These are phyloP conservation scores for Heliconius cydno DNA, from an alignment of 2,888 invertebrate genomes.

Conservation along the genomic window DNA sequence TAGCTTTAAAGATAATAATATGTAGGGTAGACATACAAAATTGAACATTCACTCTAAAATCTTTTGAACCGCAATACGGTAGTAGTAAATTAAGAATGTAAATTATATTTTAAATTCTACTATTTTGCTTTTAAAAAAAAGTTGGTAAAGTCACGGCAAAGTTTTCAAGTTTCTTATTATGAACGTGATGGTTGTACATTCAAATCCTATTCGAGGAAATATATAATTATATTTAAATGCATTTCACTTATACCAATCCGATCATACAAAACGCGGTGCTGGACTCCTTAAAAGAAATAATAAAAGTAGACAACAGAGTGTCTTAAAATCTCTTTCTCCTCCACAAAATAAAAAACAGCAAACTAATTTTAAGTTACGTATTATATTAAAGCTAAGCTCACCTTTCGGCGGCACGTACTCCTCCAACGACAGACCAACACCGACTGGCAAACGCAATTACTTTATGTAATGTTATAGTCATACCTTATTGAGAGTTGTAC, in stretches of 20 bases:
- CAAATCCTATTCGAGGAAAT: background rate
- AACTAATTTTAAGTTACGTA: slow-evolving; percentile 21
- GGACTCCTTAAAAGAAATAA: background rate
- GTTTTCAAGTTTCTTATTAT: too few relatives aligned
- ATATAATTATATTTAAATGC: too few relatives aligned
- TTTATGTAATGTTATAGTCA: slow-evolving; percentile 48
- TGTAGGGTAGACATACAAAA: too few relatives aligned
- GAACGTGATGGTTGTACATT: background rate
- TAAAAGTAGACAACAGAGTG: background rate
- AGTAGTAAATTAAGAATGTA: too few relatives aligned
- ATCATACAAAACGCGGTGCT: background rate
- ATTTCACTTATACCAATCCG: background rate
- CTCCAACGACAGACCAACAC: slow-evolving; percentile 43
- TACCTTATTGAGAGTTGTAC: slow-evolving; percentile 20
- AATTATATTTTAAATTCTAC: background rate
- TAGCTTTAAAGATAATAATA: too few relatives aligned
- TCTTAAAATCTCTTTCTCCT: background rate
- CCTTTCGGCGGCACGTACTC: slow-evolving; percentile 35
- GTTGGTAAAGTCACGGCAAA: background rate
- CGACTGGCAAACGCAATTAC: slow-evolving; percentile 41
- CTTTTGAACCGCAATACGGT: too few relatives aligned
- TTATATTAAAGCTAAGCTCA: slow-evolving; percentile 31
- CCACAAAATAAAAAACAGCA: background rate
- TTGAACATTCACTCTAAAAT: too few relatives aligned
- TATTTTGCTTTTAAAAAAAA: background rate